Evolutionary conservation across 2,888 invertebrate species (phyloP), one percentile per base, ranked within the genome.

Genomic region (Melieria picta): DNA sequence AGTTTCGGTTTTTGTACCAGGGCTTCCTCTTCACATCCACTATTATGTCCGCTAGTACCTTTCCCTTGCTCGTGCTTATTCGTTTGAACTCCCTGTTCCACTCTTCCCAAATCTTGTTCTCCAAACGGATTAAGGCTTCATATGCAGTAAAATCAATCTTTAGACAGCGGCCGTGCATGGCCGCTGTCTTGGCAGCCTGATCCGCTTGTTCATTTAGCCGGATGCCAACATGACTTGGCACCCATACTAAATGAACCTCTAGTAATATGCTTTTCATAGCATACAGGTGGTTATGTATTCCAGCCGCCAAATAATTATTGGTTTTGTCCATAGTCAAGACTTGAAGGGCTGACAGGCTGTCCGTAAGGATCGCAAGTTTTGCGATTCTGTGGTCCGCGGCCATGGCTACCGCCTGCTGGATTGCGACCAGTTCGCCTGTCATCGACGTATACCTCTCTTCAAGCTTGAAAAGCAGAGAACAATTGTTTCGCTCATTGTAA

Each of bases 161-260:
- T 4, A 58, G 11, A 10, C 7, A 4, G 6, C 43, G 16, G 5
- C 58, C 58, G 10, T 42, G 11, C 1, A 5, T 5, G 30, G 6
- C n/a, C 11, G 58, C 58, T 58, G 58, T 58, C 16, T 58, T 58
- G 4, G 58, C 58, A 58, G 58, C 58, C 5, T 10, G 30, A 16
- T 58, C 58, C 42, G 58, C 58, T 42, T 58, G 11, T n/a, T 57
- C 57, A 57, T 57, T 57, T 7, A 57, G 13, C 1, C n/a, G 9
- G 6, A 57, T 57, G 5, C 57, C 58, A 42, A 30, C 11, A 9
- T 58, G 58, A 42, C 58, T 58, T 4, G 58, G 58, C 6, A 58
- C 58, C 58, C 58, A 58, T 42, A 58, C 4, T 5, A 58, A 58
- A 6, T 30, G 42, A 5, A 58, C 11, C 5, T 11, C 5, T 7